Evolutionary conservation across 2,797 vertebrate genomes (phyloP).

Genomic region (Ceryle rudis): DNA sequence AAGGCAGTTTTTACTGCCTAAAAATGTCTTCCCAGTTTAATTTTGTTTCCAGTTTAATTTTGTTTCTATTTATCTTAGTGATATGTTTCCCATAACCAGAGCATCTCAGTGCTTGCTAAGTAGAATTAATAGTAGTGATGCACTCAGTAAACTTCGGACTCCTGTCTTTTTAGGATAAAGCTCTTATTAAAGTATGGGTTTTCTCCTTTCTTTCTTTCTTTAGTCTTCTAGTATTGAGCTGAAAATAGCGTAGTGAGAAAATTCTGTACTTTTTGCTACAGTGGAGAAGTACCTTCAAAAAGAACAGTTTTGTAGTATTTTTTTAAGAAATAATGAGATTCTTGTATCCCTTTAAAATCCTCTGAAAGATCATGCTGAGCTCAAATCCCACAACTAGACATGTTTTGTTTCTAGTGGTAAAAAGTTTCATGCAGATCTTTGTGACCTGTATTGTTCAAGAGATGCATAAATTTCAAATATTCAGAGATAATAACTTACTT

Average conservation of each 20-base stretch:
- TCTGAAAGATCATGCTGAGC: background rate
- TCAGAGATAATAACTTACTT: background rate
- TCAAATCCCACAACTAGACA: background rate
- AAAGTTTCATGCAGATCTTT: background rate
- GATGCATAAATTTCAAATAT: background rate
- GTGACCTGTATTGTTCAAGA: background rate
- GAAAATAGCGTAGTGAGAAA: background rate
- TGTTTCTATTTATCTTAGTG: background rate
- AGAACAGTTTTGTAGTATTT: background rate
- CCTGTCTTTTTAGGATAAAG: slow-evolving; percentile 9
- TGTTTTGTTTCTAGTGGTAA: background rate
- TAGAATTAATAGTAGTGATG: background rate
- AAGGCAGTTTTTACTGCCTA: background rate
- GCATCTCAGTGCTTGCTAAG: background rate
- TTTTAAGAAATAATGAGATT: background rate
- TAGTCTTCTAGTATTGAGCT: background rate
- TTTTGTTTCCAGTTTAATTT: slow-evolving; percentile 1
- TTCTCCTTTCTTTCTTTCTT: background rate
- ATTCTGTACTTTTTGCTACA: background rate
- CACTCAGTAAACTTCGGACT: background rate
- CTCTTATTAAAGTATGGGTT: background rate
- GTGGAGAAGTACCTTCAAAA: background rate
- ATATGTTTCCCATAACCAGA: background rate
- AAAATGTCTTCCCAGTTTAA: background rate
- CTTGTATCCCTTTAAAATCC: background rate